Evolutionary conservation across 2,888 invertebrate genomes (phyloP), one percentile per base, ranked within the genome.

Genomic region (Sarcophaga variegata): DNA sequence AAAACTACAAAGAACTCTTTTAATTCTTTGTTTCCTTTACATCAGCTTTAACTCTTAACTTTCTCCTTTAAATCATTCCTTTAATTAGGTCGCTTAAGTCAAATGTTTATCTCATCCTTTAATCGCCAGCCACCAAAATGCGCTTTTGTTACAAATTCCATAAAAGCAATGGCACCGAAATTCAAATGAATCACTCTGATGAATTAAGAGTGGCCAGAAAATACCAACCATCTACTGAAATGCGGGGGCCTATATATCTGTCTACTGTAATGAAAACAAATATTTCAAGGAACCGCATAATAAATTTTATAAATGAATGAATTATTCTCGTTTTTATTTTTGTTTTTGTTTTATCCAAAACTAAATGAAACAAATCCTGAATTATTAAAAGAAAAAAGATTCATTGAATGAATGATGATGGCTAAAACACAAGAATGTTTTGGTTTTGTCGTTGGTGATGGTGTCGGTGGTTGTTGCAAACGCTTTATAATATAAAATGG

Each of bases 1-100:
- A 37, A 37, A 2, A 37, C 54, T 17, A 54, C 54, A 54, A 4
- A 54, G 54, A 54, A 54, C 54, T 14, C 5, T 54, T 54, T 17
- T 12, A 17, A 54, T 54, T n/a, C 17, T 70, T 11, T 49, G 12
- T 66, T 72, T 72, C n/a, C 11, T 37, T 47, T 27, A 62, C 1
- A 79, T 14, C 54, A 54, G 17, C 54, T 54, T 14, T 54, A 14
- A 3, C n/a, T 72, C 54, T 67, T 47, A 85, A 85, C 85, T 85
- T 85, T 85, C 85, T 71, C 82, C 79, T 79, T 66, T 79, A 70
- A 83, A 85, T 80, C 79, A 75, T 54, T 62, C 20, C 22, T 60
- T 77, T 81, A 86, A 83, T 72, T 83, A 63, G 82, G 83, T 83
- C 79, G 64, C 75, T 75, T 79, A 49, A 54, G 54, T 22, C 45